Base-by-base conservation (phyloP, 2,888 invertebrate genomes). In the Azorinus chamasolen region DNA sequence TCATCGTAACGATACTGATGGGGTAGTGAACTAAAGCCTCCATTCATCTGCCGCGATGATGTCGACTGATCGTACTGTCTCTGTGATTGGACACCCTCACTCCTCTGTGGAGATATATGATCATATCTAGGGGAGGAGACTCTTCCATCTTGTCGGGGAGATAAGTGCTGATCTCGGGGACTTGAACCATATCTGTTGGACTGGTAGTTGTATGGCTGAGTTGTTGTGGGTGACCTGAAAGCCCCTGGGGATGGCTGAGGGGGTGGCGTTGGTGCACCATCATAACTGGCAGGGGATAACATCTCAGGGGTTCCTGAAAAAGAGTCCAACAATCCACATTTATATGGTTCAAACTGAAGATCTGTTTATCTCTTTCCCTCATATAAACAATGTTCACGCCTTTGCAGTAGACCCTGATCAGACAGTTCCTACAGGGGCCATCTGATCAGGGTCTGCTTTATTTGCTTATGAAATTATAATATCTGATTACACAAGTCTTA, bases 231-330 rank as follows among this genome's bases (percentile, higher is more conserved):
- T 1, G 87, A 85, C 16, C 79, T 63, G 79, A 88, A 88, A 6
- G 90, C 89, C 58, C 90, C 88, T 6, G 90, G 90, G 24, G 90
- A 90, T 24, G 90, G 90, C 69, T 90, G 90, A 24, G 90, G 90
- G 14, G 90, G 90, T 39, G 90, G 90, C 1, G 90, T 90, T 6
- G 90, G 90, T 14, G 87, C 76, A 20, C 72, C 88, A 58, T 90
- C 90, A 65, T 80, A 86, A 68, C 87, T 87, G 2, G 87, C 83
- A 6, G 90, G 90, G 12, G 90, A 90, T 65, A 90, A 62, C 90
- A 90, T 89, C 78, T 90, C 90, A 32, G 90, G 90, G 12, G 90
- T 90, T 22, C 89, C 90, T 90, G 75, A 69, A 70, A 50, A 22
- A 18, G 4, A n/a, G n/a, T n/a, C n/a, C n/a, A n/a, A n/a, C n/a